phyloP scores from a whole-genome alignment of 2,113 vertebrate genomes.

The Oreochromis aureus region DNA sequence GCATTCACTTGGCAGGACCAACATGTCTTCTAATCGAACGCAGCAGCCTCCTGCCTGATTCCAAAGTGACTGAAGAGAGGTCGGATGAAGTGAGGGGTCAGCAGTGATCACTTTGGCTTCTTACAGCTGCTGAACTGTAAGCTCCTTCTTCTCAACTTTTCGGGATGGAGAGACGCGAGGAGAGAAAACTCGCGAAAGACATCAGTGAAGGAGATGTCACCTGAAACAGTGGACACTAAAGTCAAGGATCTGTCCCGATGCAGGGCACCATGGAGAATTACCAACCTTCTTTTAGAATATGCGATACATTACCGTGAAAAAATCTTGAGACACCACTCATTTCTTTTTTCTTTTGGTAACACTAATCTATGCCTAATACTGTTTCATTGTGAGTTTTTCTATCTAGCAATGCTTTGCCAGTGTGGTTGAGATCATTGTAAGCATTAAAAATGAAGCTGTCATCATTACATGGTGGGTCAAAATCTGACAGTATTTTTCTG shows the following conservation, averaged over 20 bases:
- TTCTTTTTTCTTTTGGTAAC: not conserved
- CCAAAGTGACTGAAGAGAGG: not conserved
- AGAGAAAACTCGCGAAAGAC: slow-evolving; percentile 81
- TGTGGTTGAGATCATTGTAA: not conserved
- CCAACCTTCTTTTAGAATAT: not conserved
- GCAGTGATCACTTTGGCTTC: slow-evolving; percentile 18
- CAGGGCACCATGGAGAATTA: not conserved
- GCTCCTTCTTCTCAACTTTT: slow-evolving; percentile 75
- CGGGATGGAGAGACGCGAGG: slow-evolving; percentile 75
- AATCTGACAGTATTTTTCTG: not conserved
- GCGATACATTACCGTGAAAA: not conserved
- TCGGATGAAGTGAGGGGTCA: not conserved
- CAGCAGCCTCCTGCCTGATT: not conserved
- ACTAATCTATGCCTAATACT: not conserved
- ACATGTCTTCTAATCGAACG: not conserved
- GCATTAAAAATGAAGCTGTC: not conserved
- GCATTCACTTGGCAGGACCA: not conserved
- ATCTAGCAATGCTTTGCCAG: not conserved
- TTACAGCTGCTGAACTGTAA: slow-evolving; percentile 61
- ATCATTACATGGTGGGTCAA: not conserved
- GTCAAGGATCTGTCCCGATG: not conserved
- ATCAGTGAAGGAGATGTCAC: slow-evolving; percentile 67
- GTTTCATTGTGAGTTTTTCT: not conserved
- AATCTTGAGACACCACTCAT: not conserved
- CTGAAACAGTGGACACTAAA: slow-evolving; percentile 65